Base-by-base conservation (phyloP, 2,113 vertebrate genomes). In the Xenopus borealis region DNA sequence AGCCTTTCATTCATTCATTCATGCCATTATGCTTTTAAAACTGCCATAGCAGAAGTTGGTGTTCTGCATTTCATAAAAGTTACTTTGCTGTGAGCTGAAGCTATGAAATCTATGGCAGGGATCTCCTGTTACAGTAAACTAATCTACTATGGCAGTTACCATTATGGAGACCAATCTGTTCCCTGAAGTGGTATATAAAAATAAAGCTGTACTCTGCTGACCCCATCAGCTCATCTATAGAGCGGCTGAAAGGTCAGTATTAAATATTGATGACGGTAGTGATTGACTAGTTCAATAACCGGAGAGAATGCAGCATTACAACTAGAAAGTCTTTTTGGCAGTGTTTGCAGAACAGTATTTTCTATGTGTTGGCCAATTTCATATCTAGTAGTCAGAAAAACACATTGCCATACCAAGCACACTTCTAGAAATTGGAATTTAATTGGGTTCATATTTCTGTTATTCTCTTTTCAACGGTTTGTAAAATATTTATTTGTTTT, bases 221-320 rank as follows among this genome's bases (percentile, higher is more conserved):
- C 53, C 64, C 59, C 64, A 67, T 59, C 64, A 73, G 20, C 63
- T 73, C 52, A 20, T 16, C 27, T 33, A 61, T 55, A 55, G 14
- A 18, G 17, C 20, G 47, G 40, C 53, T 59, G 11, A 66, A 73
- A 73, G 50, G 40, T 63, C 52, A 59, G 12, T 75, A 50, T 75
- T 61, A 75, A 75, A 61, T 75, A 75, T 75, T 67, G 53, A 75
- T 67, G 64, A n/a, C 8, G 30, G 33, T 57, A 61, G 63, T 61
- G 40, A 67, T 57, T 20, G 44, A 75, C 53, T 67, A 16, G 20
- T 50, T 67, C 64, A 75, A 75, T 75, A 75, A 59, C 17, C 20
- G 47, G 17, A 30, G 44, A 20, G 23, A 55, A 75, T 27, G 8
- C 19, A 67, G 40, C 59, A 67, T 19, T n/a, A 14, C 9, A 61